These are phyloP conservation scores for Drosophila anomelani DNA, from an alignment of 2,888 invertebrate genomes.

Conservation along the genomic window DNA sequence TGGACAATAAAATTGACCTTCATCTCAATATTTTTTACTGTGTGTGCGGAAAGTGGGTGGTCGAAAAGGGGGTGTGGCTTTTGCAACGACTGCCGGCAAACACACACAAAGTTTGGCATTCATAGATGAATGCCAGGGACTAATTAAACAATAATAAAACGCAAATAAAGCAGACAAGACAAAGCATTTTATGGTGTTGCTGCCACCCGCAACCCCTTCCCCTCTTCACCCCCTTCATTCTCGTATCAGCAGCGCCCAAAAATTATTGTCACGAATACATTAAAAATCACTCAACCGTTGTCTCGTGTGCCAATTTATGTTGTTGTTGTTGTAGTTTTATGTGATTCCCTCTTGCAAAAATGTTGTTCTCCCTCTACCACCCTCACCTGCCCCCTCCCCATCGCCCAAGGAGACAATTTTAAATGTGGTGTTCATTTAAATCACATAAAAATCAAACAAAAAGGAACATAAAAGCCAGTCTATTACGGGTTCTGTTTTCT, in stretches of 20 bases:
- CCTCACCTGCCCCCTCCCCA: not conserved
- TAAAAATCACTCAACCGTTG: conserved; percentile 77
- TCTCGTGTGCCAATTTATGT: conserved; percentile 71
- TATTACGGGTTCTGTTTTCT: conserved; percentile 27
- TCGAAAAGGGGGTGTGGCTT: conserved; percentile 18
- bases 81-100: conserved; percentile 17
- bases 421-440: conserved; percentile 59
- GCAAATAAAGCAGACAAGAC: conserved; percentile 65
- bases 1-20: not conserved
- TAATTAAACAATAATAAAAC: conserved; percentile 75
- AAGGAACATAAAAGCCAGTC: conserved; percentile 40
- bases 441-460: conserved; percentile 67
- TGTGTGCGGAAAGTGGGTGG: not conserved
- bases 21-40: not conserved
- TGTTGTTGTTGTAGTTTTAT: conserved; percentile 2
- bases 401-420: conserved; percentile 8
- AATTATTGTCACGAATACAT: conserved; percentile 79
- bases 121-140: conserved; percentile 46
- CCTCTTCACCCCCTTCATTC: not conserved
- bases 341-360: conserved; percentile 14
- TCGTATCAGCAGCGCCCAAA: conserved; percentile 48
- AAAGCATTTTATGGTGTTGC: conserved; percentile 64
- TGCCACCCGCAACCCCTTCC: conserved; percentile 31
- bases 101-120: conserved; percentile 49
- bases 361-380: conserved; percentile 3